Evolutionary conservation across 2,113 vertebrate genomes (phyloP), one percentile per base, ranked within the genome.

Genomic region (Leucosticte australis): DNA sequence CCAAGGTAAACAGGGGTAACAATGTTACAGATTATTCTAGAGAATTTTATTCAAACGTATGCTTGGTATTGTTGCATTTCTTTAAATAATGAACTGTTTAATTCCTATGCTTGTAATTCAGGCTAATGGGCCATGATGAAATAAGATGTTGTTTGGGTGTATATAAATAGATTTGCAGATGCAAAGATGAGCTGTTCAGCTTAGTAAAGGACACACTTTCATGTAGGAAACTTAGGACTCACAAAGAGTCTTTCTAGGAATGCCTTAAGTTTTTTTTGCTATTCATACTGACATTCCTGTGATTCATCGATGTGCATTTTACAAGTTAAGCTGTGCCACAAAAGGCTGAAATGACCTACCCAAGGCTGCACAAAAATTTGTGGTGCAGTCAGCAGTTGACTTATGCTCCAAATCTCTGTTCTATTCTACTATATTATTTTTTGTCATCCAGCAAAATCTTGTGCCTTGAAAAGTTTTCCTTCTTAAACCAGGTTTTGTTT

Each of bases 1-100:
- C 98, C 98, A 98, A 98, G 59, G 91, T 97, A 95, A 98, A 98
- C 97, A 98, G 75, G 87, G 49, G 76, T 75, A 90, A 90, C 87
- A 91, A 65, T 33, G 49, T 55, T 78, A 91, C 77, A 87, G 92
- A 90, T 97, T 88, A 78, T 88, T 95, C 83, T 77, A 94, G 94
- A 95, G 62, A 92, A 92, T 95, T 97, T 80, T 13, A 76, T 88
- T 94, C 55, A 82, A 85, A 87, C 37, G 60, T 89, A 14, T 88
- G 18, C 56, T 96, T 75, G 10, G 26, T 87, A 60, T 77, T 53
- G 26, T 79, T 84, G 27, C 17, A 55, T 90, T 90, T 91, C 31
- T 91, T 90, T 73, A 80, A 95, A 90, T 83, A 95, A 49, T 87
- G n/a, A 49, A 22, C 49, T 63, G 10, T 69, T 94, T 42, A 65